phyloP scores from a whole-genome alignment of 1,140 invertebrate genomes.

The Gerris buenoi region DNA sequence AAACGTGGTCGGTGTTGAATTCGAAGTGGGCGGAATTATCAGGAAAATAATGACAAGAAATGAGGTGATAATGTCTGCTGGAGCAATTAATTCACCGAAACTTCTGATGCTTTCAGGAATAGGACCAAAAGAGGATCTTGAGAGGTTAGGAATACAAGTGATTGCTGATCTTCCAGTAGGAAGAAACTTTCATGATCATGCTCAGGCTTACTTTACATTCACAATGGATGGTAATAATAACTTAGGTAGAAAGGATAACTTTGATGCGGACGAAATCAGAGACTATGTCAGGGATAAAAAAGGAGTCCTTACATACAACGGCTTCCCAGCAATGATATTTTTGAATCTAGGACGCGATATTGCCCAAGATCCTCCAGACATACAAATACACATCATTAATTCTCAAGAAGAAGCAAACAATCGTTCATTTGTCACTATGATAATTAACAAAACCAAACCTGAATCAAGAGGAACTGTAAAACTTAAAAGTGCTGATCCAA shows the following conservation, averaged over 20 bases:
- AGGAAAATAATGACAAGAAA: conserved; percentile 12
- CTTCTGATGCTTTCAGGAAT: conserved; percentile 18
- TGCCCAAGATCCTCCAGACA: neutral
- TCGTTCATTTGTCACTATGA: neutral
- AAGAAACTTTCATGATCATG: conserved; percentile 69
- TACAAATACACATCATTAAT: neutral
- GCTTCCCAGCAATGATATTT: neutral
- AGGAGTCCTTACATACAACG: neutral
- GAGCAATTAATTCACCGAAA: conserved; percentile 16
- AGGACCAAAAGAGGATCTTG: conserved; percentile 37
- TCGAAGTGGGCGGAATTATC: conserved; percentile 22
- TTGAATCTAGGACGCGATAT: neutral
- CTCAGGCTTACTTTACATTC: neutral
- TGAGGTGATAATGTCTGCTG: conserved; percentile 17
- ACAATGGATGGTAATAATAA: neutral
- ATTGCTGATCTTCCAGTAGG: conserved; percentile 60
- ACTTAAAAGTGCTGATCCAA: neutral
- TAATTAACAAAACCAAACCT: neutral
- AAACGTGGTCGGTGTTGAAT: conserved; percentile 35
- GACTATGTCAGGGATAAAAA: neutral
- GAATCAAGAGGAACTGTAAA: conserved; percentile 5
- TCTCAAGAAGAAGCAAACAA: neutral
- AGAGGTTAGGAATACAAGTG: conserved; percentile 55
- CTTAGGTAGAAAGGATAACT: neutral
- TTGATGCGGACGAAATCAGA: neutral